Percentiles rank a stretch among this genome's conserved stretches.
Evolutionary conservation across 2,113 vertebrate genomes (phyloP).

Genomic region (Syrmaticus mikado): DNA sequence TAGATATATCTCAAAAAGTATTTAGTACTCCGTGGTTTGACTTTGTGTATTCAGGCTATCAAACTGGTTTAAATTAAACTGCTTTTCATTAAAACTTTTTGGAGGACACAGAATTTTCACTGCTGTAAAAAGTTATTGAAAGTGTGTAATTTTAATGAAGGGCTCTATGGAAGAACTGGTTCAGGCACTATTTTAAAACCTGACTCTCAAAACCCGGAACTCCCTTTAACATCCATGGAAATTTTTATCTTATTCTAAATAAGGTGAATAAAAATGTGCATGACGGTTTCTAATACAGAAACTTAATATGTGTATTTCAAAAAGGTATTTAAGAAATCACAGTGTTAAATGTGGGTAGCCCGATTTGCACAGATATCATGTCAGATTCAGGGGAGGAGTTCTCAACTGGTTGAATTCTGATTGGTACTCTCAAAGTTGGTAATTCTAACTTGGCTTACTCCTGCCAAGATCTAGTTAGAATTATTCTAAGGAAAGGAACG

Average conservation of each 20-base stretch:
- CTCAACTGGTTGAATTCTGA: neutral
- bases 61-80: slow-evolving; percentile 69
- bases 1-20: slow-evolving; percentile 32
- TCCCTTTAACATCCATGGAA: slow-evolving; percentile 12
- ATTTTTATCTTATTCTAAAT: slow-evolving; percentile 18
- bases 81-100: slow-evolving; percentile 61
- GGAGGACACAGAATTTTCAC: slow-evolving; percentile 50
- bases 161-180: slow-evolving; percentile 42
- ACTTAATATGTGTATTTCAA: neutral
- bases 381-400: slow-evolving; percentile 18
- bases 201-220: slow-evolving; percentile 6
- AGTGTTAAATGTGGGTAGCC: slow-evolving; percentile 7
- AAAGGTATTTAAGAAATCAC: neutral
- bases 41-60: slow-evolving; percentile 63
- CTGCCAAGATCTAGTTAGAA: slow-evolving; percentile 30
- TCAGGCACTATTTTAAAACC: slow-evolving; percentile 67
- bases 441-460: neutral
- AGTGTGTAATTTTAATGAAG: slow-evolving; percentile 62
- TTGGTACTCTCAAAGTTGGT: slow-evolving; percentile 27
- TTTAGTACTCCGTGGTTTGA: slow-evolving; percentile 45
- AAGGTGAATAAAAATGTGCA: neutral
- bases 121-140: slow-evolving; percentile 55
- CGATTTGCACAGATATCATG: neutral
- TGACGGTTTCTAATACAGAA: neutral
- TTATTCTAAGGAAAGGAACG: slow-evolving; percentile 47